Conservation (phyloP, 2,113 vertebrate species). For the Copsychus sechellarum region DNA sequence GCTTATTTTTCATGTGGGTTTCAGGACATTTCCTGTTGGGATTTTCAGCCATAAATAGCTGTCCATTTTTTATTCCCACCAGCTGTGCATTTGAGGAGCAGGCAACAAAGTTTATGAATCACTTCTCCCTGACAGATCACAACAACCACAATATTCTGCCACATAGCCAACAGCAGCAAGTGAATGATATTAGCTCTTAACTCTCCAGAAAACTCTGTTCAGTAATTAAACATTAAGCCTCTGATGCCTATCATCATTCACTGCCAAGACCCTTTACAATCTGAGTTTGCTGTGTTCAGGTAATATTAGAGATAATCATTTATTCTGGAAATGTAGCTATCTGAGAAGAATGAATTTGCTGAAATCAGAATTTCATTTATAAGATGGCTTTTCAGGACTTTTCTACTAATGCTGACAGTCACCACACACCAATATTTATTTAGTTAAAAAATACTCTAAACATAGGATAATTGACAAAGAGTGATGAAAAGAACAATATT, state of each 20-base stretch:
- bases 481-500: conserved; percentile 35
- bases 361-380: conserved; percentile 34
- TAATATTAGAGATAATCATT: conserved; percentile 43
- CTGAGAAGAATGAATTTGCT: conserved; percentile 19
- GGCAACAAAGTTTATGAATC: conserved; percentile 44
- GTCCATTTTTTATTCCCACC: background rate
- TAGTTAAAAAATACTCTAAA: background rate
- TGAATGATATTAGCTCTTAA: conserved; percentile 24
- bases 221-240: conserved; percentile 53
- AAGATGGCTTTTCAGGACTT: conserved; percentile 18
- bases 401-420: background rate
- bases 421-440: conserved; percentile 9
- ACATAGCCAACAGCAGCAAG: background rate
- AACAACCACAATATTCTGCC: background rate
- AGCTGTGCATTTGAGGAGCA: conserved; percentile 6
- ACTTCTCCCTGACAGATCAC: background rate
- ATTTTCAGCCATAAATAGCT: conserved; percentile 1
- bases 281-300: conserved; percentile 6
- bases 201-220: conserved; percentile 37
- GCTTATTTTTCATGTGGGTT: background rate
- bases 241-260: conserved; percentile 29
- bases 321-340: conserved; percentile 26
- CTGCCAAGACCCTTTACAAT: background rate
- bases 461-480: conserved; percentile 20
- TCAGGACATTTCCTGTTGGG: background rate